Conservation (phyloP, 1,140 invertebrate species). For the Grapholita molesta region DNA sequence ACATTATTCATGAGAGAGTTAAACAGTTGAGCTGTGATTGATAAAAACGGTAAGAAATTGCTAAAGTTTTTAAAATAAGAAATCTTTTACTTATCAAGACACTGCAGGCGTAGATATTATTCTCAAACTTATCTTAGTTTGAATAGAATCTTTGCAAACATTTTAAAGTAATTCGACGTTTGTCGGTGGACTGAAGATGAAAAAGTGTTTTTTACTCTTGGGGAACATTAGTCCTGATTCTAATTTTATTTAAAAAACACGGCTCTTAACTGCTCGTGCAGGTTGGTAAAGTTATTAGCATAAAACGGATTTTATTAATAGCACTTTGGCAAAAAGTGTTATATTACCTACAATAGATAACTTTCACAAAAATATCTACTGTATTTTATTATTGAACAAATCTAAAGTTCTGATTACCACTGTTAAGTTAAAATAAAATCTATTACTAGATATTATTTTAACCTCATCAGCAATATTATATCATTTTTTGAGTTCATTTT, state of each 20-base stretch:
- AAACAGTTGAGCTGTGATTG: not conserved
- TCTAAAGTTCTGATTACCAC: not conserved
- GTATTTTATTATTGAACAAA: no score
- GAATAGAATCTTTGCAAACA: not conserved
- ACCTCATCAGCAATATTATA: not conserved
- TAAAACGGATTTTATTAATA: no score
- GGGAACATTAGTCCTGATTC: not conserved
- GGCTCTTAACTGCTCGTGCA: no score
- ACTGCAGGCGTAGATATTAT: not conserved
- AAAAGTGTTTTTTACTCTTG: not conserved
- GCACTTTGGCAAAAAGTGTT: no score
- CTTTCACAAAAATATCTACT: no score
- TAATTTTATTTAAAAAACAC: no score
- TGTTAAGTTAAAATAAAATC: no score
- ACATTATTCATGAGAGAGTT: not conserved
- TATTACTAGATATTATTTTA: not conserved
- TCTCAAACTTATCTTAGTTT: not conserved
- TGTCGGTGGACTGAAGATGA: not conserved
- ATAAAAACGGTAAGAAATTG: constrained; percentile 8
- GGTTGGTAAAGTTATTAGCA: no score
- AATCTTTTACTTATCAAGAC: constrained; percentile 1
- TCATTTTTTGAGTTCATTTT: no score
- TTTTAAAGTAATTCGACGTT: not conserved
- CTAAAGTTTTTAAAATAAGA: constrained; percentile 4
- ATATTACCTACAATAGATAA: no score